phyloP scores from a whole-genome alignment of 2,888 invertebrate genomes.

The Chromoteleia sp. region DNA sequence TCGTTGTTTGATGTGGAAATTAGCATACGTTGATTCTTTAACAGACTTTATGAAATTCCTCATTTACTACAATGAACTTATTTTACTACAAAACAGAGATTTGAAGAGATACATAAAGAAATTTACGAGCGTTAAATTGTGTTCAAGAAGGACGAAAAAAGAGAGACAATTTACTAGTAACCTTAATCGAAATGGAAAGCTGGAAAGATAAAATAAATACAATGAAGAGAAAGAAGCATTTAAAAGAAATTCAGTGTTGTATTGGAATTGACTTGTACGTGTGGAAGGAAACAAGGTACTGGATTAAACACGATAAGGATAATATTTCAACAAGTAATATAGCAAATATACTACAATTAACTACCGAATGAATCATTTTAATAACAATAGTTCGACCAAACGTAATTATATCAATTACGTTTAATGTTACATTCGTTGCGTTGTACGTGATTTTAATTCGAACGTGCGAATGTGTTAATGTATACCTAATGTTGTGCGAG shows the following conservation, averaged over 20 bases:
- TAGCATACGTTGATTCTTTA: background rate
- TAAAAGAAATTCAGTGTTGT: slow-evolving; percentile 27
- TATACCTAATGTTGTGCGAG: no score
- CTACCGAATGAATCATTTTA: background rate
- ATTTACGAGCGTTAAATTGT: slow-evolving; percentile 34
- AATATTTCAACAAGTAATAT: slow-evolving; percentile 9
- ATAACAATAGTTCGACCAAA: background rate
- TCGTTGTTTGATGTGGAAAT: slow-evolving; percentile 1
- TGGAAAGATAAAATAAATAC: slow-evolving; percentile 43
- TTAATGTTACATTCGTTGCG: background rate
- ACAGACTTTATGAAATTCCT: slow-evolving; percentile 1
- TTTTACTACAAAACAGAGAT: slow-evolving; percentile 11
- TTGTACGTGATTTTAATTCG: no score
- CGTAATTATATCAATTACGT: background rate
- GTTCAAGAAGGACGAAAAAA: slow-evolving; percentile 28
- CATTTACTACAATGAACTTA: slow-evolving; percentile 11
- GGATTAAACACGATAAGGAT: slow-evolving; percentile 9
- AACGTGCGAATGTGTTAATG: no score
- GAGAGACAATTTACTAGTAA: slow-evolving; percentile 36
- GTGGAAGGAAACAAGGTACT: slow-evolving; percentile 22
- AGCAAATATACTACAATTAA: slow-evolving; percentile 5
- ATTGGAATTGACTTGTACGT: slow-evolving; percentile 12
- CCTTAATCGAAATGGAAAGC: slow-evolving; percentile 55
- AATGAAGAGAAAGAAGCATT: slow-evolving; percentile 29
- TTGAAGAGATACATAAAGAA: slow-evolving; percentile 22